Evolutionary conservation across 2,113 vertebrate species (phyloP).

Genomic region (Kryptolebias marmoratus): DNA sequence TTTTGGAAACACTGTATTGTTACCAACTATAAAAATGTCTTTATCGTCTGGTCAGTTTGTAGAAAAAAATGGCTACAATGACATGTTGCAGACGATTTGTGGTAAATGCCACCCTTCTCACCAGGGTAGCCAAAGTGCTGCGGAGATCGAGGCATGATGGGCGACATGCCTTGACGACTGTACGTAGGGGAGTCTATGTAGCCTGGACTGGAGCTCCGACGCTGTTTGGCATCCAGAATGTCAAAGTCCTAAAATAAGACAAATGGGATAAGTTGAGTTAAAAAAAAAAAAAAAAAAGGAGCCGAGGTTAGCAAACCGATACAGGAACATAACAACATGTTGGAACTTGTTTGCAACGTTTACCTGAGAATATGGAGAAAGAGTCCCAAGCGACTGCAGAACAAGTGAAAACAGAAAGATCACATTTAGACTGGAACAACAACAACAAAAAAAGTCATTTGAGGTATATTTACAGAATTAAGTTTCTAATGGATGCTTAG

Average conservation of each 20-base stretch:
- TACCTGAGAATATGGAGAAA: conserved; percentile 97
- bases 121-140: conserved; percentile 94
- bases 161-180: conserved; percentile 93
- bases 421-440: conserved; percentile 1
- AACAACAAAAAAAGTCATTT: not conserved
- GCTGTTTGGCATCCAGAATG: conserved; percentile 89
- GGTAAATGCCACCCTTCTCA: conserved; percentile 69
- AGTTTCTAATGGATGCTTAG: no score
- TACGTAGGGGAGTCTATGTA: conserved; percentile 94
- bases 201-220: conserved; percentile 91
- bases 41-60: not conserved
- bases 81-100: not conserved
- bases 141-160: conserved; percentile 91
- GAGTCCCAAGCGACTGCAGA: conserved; percentile 90
- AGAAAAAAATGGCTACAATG: not conserved
- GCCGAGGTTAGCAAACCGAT: conserved; percentile 13
- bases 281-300: not conserved
- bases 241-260: conserved; percentile 86
- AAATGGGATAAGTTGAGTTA: not conserved
- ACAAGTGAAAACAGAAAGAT: conserved; percentile 46
- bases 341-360: conserved; percentile 39
- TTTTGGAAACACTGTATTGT: not conserved
- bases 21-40: not conserved
- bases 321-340: conserved; percentile 17
- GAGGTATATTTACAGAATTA: not conserved